Evolutionary conservation across 2,797 vertebrate species (phyloP), one percentile per base, ranked within the genome.

Genomic region (Graptemys geographica): DNA sequence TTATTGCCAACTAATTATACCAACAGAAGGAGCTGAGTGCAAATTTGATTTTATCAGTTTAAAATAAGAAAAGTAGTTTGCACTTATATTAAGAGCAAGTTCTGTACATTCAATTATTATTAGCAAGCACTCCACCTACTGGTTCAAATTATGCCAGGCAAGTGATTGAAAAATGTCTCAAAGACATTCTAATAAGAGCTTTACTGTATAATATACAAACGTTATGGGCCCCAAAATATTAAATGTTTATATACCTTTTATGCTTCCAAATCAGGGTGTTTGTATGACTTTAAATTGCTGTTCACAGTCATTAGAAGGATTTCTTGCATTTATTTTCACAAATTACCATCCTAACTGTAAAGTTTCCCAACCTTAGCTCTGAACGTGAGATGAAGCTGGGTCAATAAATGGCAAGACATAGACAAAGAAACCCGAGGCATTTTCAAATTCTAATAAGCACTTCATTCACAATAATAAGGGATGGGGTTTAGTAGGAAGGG

Each of bases 71-170:
- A 98, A 98, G 95, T 97, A 87, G 95, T 96, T 98, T 98, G 88
- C 93, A 90, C 94, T 97, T 97, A 95, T 95, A 95, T 97, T 92
- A 96, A 96, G 96, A 97, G 95, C 93, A 96, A 97, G 94, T 96
- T 96, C 92, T 96, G 83, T 96, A 90, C 94, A 89, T 95, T 96
- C 97, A 97, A 98, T 98, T 98, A 98, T 97, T 97, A 98, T 98
- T 98, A 98, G 97, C 98, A 99, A 99, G 98, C 97, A 97, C 98
- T 98, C 99, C 99, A 99, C 98, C 99, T 99, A 98, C 99, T 99
- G 99, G 98, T 95, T 97, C 88, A 94, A 92, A 87, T 96, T 96
- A 95, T 95, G 90, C 90, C 96, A 98, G 97, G 93, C 98, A 98
- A 97, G 97, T 87, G 79, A 94, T 92, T 28, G 57, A 81, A 88